phyloP scores from a whole-genome alignment of 2,888 invertebrate species.

The Coenonympha glycerion region DNA sequence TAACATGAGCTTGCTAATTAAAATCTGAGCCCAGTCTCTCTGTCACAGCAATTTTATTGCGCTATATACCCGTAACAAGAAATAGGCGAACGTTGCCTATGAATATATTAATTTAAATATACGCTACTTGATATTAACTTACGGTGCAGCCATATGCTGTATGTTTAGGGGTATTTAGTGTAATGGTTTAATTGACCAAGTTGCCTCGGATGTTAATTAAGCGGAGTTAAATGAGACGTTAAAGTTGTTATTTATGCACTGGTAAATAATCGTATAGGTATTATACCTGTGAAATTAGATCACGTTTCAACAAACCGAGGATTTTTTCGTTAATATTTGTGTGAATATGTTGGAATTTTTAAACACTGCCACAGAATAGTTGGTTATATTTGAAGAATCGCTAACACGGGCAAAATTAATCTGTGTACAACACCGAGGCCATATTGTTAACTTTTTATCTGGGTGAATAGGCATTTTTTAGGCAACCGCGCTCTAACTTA shows the following conservation, averaged over 20 bases:
- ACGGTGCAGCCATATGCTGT: constrained; percentile 10
- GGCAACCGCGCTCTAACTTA: too few relatives aligned
- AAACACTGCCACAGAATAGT: too few relatives aligned
- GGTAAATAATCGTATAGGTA: too few relatives aligned
- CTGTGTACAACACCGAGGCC: too few relatives aligned
- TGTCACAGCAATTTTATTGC: constrained; percentile 24
- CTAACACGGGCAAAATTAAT: too few relatives aligned
- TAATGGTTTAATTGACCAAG: constrained; percentile 19
- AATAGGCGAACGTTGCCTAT: constrained; percentile 21
- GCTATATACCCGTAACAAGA: constrained; percentile 10
- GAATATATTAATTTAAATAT: constrained; percentile 27
- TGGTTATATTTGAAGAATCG: too few relatives aligned
- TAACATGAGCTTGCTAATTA: constrained; percentile 29
- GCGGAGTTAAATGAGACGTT: background rate
- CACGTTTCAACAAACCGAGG: too few relatives aligned
- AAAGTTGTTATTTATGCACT: background rate
- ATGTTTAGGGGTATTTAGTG: constrained; percentile 20
- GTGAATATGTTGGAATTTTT: too few relatives aligned
- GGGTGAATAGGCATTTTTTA: too few relatives aligned
- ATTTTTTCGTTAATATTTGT: too few relatives aligned
- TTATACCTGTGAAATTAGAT: too few relatives aligned
- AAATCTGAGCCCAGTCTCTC: constrained; percentile 19
- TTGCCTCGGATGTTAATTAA: constrained; percentile 15
- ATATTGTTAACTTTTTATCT: too few relatives aligned
- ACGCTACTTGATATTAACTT: constrained; percentile 19